These are phyloP conservation scores for Callorhinus ursinus DNA, from an alignment of 2,113 vertebrate genomes.

Conservation along the genomic window DNA sequence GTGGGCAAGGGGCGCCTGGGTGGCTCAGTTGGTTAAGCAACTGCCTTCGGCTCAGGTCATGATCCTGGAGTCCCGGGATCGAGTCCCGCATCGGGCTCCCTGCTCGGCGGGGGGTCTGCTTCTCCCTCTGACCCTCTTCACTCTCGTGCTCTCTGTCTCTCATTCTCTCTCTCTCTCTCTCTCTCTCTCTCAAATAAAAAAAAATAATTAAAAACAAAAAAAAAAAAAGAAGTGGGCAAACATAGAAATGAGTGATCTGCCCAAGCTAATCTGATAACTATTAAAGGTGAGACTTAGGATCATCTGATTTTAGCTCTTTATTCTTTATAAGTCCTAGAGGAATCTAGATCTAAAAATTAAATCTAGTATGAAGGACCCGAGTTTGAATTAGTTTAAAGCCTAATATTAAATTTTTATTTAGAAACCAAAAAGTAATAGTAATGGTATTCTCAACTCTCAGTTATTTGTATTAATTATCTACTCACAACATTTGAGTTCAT, in stretches of 20 bases:
- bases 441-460: background rate
- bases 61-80: no score
- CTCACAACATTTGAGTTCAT: background rate
- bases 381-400: constrained; percentile 37
- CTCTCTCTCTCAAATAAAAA: no score
- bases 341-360: background rate
- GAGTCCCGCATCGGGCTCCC: no score
- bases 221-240: background rate
- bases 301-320: constrained; percentile 6
- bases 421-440: background rate
- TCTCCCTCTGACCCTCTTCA: no score
- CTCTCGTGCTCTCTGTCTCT: no score
- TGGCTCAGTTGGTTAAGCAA: no score
- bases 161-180: no score
- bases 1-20: no score
- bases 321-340: background rate
- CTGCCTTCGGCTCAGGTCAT: no score
- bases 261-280: background rate
- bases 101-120: no score
- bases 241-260: background rate
- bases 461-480: background rate
- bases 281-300: constrained; percentile 1
- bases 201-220: no score
- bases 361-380: background rate
- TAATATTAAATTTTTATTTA: constrained; percentile 18